phyloP scores from a whole-genome alignment of 2,797 vertebrate genomes.

The Trichosurus vulpecula region DNA sequence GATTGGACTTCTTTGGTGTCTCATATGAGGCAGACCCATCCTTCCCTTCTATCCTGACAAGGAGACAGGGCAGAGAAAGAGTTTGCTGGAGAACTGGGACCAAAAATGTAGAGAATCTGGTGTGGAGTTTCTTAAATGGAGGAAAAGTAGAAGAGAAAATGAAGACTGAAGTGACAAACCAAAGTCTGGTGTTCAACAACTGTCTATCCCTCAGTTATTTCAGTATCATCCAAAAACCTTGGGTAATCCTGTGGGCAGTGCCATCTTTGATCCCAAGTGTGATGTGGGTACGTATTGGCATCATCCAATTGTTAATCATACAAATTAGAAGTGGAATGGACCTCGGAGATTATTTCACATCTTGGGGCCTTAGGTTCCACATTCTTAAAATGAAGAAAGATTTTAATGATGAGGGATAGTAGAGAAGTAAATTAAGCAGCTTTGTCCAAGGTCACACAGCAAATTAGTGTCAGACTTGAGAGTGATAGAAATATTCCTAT shows the following conservation, averaged over 20 bases:
- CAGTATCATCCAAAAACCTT: not conserved
- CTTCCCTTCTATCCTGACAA: not conserved
- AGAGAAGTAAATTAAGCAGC: not conserved
- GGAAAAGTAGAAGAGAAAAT: not conserved
- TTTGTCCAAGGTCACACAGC: not conserved
- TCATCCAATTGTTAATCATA: not conserved
- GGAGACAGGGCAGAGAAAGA: not conserved
- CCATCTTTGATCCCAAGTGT: not conserved
- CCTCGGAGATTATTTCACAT: not conserved
- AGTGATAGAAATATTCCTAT: not conserved
- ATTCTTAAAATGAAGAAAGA: not conserved
- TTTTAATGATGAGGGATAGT: not conserved
- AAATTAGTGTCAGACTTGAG: not conserved
- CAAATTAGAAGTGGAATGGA: not conserved
- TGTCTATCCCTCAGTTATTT: not conserved
- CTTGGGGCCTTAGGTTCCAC: not conserved
- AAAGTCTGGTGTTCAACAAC: not conserved
- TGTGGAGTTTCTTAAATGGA: not conserved
- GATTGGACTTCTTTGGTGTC: not conserved
- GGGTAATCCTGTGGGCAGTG: not conserved
- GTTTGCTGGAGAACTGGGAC: not conserved
- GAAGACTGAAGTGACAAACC: not conserved
- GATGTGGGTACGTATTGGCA: not conserved
- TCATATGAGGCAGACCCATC: not conserved
- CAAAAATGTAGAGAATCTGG: not conserved